phyloP scores from a whole-genome alignment of 1,140 invertebrate genomes.

The Octopus sinensis region DNA sequence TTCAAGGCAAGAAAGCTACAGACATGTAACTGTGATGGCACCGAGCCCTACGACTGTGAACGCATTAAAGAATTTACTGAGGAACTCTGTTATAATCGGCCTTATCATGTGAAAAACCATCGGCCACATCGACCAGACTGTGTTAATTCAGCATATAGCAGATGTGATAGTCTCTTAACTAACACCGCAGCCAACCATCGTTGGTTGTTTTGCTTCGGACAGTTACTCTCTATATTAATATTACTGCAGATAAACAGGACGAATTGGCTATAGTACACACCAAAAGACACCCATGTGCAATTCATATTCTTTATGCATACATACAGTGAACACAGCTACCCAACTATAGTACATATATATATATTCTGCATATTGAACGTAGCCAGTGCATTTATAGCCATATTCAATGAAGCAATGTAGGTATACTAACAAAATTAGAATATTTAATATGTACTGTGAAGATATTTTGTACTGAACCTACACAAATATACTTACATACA shows the following conservation, averaged over 20 bases:
- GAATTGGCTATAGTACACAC: neutral
- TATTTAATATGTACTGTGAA: no score
- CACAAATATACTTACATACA: no score
- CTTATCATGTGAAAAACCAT: neutral
- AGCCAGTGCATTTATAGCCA: no score
- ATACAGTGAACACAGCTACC: no score
- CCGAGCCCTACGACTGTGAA: constrained; percentile 40
- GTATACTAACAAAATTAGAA: no score
- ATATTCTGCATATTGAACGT: no score
- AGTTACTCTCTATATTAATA: neutral
- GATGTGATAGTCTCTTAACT: neutral
- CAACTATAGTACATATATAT: no score
- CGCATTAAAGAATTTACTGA: constrained; percentile 38
- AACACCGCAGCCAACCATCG: neutral
- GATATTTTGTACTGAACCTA: no score
- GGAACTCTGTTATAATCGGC: constrained; percentile 32
- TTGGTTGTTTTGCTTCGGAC: neutral
- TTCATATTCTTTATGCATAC: no score
- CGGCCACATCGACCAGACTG: neutral
- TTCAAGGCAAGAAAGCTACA: constrained; percentile 41
- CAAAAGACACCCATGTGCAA: neutral
- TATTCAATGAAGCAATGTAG: no score
- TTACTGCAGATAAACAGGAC: neutral
- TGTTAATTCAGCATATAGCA: neutral
- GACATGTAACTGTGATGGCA: constrained; percentile 45